A percentile compares a stretch with the other conserved stretches of the same genome.
Conservation (phyloP, 2,888 invertebrate genomes). For the Mythimna albipuncta region DNA sequence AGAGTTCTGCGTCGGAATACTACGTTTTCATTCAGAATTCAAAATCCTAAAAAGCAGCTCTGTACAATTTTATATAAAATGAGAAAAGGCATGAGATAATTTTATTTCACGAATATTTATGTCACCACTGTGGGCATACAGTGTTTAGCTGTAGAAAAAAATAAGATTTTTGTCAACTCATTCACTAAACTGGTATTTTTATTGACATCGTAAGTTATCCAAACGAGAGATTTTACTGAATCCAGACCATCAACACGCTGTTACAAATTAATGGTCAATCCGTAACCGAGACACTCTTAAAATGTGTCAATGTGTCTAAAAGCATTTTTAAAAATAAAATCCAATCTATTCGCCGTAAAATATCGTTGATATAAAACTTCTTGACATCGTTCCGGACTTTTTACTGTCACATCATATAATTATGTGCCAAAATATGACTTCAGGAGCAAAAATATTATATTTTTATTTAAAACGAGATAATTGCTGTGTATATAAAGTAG, state of each 20-base stretch:
- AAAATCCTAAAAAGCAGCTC: too few species aligned
- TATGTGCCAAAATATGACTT: conserved; percentile 40
- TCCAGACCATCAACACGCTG: conserved; percentile 33
- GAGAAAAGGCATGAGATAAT: not conserved
- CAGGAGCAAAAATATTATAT: conserved; percentile 7
- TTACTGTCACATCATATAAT: conserved; percentile 55
- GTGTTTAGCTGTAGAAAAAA: conserved; percentile 8
- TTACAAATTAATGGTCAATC: conserved; percentile 46
- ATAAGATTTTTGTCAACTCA: conserved; percentile 30
- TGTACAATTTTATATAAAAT: not conserved
- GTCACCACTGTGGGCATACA: not conserved
- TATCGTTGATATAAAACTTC: conserved; percentile 45
- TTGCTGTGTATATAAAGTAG: conserved; percentile 30
- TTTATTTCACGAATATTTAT: conserved; percentile 5
- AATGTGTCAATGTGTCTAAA: conserved; percentile 54
- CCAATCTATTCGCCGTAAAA: conserved; percentile 43
- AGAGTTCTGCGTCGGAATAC: too few species aligned
- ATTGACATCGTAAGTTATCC: conserved; percentile 29
- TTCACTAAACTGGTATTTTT: conserved; percentile 19
- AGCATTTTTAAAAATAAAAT: conserved; percentile 47
- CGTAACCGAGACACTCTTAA: conserved; percentile 29
- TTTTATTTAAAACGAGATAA: conserved; percentile 44
- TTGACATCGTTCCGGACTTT: conserved; percentile 41
- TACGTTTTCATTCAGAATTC: too few species aligned
- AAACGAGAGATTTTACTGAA: conserved; percentile 27